Conservation (phyloP, 2,888 invertebrate species). For the Pterostichus madidus region DNA sequence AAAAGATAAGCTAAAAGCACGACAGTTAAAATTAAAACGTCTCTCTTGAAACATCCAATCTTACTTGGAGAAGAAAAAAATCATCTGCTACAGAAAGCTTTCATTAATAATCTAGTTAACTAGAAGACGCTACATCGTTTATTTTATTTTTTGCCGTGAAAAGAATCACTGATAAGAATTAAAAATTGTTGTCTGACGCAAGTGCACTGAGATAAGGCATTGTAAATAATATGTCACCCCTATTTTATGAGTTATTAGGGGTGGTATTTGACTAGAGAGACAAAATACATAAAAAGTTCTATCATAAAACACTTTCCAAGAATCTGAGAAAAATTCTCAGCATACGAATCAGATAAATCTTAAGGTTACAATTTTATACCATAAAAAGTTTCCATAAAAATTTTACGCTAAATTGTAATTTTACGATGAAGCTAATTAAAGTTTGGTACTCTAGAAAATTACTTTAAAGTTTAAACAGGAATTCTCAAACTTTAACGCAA, state of each 20-base stretch:
- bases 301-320: not conserved
- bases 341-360: not conserved
- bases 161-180: conserved; percentile 21
- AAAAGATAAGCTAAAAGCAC: conserved; percentile 51
- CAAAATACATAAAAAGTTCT: conserved; percentile 24
- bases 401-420: conserved; percentile 2
- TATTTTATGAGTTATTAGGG: not conserved
- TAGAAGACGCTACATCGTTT: conserved; percentile 20
- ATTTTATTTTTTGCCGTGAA: conserved; percentile 9
- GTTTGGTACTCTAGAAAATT: not conserved
- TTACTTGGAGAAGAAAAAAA: conserved; percentile 11
- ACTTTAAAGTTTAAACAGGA: not conserved
- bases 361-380: not conserved
- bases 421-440: conserved; percentile 15
- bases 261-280: not conserved
- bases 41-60: conserved; percentile 22
- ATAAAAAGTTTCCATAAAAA: not conserved
- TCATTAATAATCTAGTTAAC: conserved; percentile 50
- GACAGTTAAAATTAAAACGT: conserved; percentile 43
- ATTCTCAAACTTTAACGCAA: not conserved
- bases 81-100: conserved; percentile 41
- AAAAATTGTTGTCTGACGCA: conserved; percentile 4
- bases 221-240: conserved; percentile 19
- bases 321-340: not conserved
- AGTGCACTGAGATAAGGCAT: not conserved